phyloP scores from a whole-genome alignment of 2,888 invertebrate species.

The Acleris literana region DNA sequence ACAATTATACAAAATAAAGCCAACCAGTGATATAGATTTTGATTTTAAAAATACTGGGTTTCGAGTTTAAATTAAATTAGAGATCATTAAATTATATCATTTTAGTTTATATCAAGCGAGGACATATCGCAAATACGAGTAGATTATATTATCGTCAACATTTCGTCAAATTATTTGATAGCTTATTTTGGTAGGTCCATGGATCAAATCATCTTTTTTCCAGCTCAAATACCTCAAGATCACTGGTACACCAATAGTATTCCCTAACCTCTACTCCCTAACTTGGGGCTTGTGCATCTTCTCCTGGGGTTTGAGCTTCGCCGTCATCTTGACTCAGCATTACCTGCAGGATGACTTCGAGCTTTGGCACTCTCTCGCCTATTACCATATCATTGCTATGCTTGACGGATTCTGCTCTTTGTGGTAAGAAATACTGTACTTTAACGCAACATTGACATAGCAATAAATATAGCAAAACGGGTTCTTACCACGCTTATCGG shows the following conservation, averaged over 20 bases:
- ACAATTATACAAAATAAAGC: no score
- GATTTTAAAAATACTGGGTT: no score
- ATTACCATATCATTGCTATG: slow-evolving; percentile 90
- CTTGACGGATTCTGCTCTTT: slow-evolving; percentile 88
- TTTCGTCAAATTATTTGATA: background rate
- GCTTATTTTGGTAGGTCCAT: no score
- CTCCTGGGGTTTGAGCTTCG: slow-evolving; percentile 86
- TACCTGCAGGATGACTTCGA: slow-evolving; percentile 89
- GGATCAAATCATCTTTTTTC: slow-evolving; percentile 50
- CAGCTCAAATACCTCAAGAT: slow-evolving; percentile 85
- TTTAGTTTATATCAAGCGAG: no score
- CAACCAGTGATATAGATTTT: no score
- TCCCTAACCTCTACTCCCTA: slow-evolving; percentile 85
- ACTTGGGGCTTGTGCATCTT: slow-evolving; percentile 87
- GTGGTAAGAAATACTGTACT: slow-evolving; percentile 74
- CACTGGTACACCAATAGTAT: slow-evolving; percentile 86
- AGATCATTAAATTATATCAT: no score
- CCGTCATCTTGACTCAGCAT: slow-evolving; percentile 87
- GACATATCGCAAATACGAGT: no score
- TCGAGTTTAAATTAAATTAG: no score
- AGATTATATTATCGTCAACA: no score
- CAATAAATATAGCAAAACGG: no score
- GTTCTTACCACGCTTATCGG: no score
- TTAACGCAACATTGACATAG: background rate
- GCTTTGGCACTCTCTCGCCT: slow-evolving; percentile 88